phyloP scores from a whole-genome alignment of 2,888 invertebrate genomes.

The Xanthia icteritia region DNA sequence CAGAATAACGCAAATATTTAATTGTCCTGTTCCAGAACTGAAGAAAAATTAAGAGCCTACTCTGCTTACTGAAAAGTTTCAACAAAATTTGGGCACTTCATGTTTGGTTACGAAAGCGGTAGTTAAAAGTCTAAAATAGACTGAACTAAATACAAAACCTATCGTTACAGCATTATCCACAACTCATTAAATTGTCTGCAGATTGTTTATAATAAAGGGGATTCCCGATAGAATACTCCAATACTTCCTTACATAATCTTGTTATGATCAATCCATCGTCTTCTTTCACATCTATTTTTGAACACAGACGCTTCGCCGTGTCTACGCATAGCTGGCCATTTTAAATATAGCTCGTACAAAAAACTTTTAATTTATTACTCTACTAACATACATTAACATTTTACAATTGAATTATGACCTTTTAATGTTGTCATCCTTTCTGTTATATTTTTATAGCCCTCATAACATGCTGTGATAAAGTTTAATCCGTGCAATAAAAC shows the following conservation, averaged over 20 bases:
- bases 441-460: constrained; percentile 36
- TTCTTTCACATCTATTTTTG: constrained; percentile 56
- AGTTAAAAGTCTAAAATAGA: constrained; percentile 37
- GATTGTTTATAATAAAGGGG: constrained; percentile 36
- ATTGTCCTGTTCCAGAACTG: not conserved
- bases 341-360: constrained; percentile 47
- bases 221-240: constrained; percentile 37
- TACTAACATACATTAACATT: constrained; percentile 30
- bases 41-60: not conserved
- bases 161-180: not conserved
- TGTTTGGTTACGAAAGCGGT: constrained; percentile 11
- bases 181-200: constrained; percentile 1
- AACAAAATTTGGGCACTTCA: constrained; percentile 16
- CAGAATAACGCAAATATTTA: constrained; percentile 8
- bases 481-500: constrained; percentile 56
- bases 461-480: constrained; percentile 39
- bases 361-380: constrained; percentile 41
- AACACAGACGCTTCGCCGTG: constrained; percentile 48
- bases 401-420: constrained; percentile 24
- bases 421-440: constrained; percentile 33
- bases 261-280: constrained; percentile 36
- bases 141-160: constrained; percentile 12
- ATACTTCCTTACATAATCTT: constrained; percentile 37
- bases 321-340: constrained; percentile 42
- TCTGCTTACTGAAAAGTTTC: not conserved